Percentiles rank a stretch among this genome's conserved stretches.
Conservation (phyloP, 2,797 vertebrate species). For the Podarcis lilfordi region DNA sequence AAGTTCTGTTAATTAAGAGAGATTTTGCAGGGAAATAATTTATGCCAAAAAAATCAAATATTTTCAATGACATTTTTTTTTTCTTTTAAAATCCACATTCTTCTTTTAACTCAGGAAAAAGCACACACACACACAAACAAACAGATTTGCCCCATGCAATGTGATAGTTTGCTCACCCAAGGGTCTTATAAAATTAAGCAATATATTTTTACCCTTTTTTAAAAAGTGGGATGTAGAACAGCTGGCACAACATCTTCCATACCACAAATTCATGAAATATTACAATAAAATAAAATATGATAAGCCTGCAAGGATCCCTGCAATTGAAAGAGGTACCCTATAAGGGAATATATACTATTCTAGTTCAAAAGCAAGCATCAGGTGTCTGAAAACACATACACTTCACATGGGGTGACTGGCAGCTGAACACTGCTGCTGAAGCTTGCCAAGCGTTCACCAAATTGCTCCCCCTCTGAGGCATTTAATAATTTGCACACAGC, state of each 20-base stretch:
- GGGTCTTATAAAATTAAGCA: conserved; percentile 57
- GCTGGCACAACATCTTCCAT: background rate
- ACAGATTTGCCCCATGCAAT: conserved; percentile 11
- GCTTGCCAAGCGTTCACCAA: conserved; percentile 4
- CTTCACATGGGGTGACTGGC: rapidly evolving
- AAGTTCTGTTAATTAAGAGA: conserved; percentile 49
- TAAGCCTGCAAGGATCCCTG: background rate
- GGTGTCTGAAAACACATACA: conserved; percentile 45
- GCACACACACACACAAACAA: conserved; percentile 49
- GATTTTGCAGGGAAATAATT: conserved; percentile 51
- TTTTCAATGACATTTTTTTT: conserved; percentile 35
- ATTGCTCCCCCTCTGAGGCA: background rate
- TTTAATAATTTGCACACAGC: background rate
- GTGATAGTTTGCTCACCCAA: conserved; percentile 40
- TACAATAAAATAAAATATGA: background rate
- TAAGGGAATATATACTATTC: background rate
- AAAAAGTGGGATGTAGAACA: conserved; percentile 28
- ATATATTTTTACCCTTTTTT: background rate
- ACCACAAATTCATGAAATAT: conserved; percentile 17
- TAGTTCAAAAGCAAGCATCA: conserved; percentile 18
- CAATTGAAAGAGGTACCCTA: background rate
- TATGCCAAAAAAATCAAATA: conserved; percentile 39
- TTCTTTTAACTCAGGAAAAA: conserved; percentile 41
- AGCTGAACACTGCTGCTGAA: background rate
- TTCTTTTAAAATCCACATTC: conserved; percentile 33